These are phyloP conservation scores for Automeris io DNA, from an alignment of 2,888 invertebrate species.

Conservation along the genomic window DNA sequence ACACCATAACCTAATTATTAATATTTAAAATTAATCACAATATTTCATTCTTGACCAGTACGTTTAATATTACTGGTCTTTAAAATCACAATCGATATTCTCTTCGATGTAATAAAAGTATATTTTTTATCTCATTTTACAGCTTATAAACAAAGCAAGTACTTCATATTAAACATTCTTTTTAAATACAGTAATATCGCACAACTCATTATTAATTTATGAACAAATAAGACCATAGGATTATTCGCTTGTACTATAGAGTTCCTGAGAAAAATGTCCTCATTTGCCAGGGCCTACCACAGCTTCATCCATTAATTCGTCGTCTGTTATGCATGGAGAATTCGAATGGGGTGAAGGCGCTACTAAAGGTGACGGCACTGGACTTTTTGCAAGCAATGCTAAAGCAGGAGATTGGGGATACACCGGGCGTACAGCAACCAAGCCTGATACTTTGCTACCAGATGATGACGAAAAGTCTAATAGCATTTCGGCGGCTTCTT, in stretches of 20 bases:
- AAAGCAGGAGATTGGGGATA: constrained; percentile 81
- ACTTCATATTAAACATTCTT: constrained; percentile 9
- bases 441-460: constrained; percentile 72
- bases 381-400: constrained; percentile 86
- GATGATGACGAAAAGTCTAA: constrained; percentile 80
- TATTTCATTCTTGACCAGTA: constrained; percentile 15
- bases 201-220: not conserved
- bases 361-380: constrained; percentile 82
- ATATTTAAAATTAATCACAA: constrained; percentile 22
- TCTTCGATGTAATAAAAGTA: constrained; percentile 18
- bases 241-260: constrained; percentile 14
- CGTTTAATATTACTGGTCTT: constrained; percentile 16
- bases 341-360: constrained; percentile 83
- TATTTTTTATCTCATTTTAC: no score
- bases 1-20: constrained; percentile 22
- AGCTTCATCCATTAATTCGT: constrained; percentile 93
- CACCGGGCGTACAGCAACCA: constrained; percentile 75
- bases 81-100: constrained; percentile 18
- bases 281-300: constrained; percentile 87
- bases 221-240: not conserved
- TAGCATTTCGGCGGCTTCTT: constrained; percentile 80
- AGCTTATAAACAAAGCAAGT: constrained; percentile 20
- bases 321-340: constrained; percentile 90
- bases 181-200: not conserved
- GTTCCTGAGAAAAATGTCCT: constrained; percentile 25